Evolutionary conservation across 2,797 vertebrate species (phyloP).

Genomic region (Gallinago solitaria): DNA sequence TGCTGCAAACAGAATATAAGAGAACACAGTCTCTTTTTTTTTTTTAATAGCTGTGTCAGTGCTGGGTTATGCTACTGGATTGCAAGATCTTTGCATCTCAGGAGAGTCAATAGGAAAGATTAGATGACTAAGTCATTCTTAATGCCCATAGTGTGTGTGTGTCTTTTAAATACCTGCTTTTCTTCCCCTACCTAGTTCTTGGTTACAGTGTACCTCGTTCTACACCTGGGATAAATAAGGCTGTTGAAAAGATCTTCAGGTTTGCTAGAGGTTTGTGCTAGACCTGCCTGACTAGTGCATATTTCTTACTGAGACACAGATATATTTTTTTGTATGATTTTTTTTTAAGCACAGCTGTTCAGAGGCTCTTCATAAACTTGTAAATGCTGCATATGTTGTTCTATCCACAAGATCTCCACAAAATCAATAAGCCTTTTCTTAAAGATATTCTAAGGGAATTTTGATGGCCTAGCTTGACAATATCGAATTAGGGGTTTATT

Average conservation of each 20-base stretch:
- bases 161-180: accelerated
- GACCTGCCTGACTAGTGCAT: not conserved
- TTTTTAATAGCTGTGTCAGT: not conserved
- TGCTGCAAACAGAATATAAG: not conserved
- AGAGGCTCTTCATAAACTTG: not conserved
- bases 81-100: not conserved
- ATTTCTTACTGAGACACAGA: not conserved
- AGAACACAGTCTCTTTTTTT: not conserved
- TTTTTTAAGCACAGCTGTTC: not conserved
- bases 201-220: not conserved
- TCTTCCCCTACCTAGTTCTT: not conserved
- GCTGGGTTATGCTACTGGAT: not conserved
- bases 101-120: not conserved
- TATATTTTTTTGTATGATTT: not conserved
- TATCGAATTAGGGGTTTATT: not conserved
- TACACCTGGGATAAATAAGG: not conserved
- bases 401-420: not conserved
- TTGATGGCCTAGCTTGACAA: not conserved
- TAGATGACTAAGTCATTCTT: not conserved
- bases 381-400: accelerated
- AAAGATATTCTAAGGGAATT: not conserved
- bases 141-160: not conserved
- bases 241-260: not conserved
- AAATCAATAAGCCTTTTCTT: not conserved
- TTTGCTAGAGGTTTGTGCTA: not conserved